Evolutionary conservation across 2,888 invertebrate species (phyloP).

Genomic region (Cerceris rybyensis): DNA sequence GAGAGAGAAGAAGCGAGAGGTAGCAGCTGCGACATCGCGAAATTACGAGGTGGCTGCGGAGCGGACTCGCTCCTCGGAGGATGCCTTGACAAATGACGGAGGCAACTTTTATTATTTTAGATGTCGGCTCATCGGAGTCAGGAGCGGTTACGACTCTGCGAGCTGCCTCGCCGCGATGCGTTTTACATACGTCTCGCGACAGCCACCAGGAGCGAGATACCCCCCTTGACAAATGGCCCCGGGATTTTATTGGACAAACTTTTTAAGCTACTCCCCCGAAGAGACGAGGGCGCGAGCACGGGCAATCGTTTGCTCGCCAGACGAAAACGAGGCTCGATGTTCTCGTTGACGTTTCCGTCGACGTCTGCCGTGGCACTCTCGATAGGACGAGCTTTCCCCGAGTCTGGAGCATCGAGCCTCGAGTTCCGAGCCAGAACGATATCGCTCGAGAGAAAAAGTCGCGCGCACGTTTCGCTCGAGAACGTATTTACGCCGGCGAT

Average conservation of each 20-base stretch:
- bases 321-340: conserved; percentile 73
- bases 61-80: conserved; percentile 63
- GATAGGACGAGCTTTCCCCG: no score
- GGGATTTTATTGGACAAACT: conserved; percentile 78
- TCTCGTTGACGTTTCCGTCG: no score
- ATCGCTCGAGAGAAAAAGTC: conserved; percentile 57
- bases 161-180: conserved; percentile 69
- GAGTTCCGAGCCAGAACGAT: conserved; percentile 73
- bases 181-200: conserved; percentile 79
- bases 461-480: conserved; percentile 65
- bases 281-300: conserved; percentile 55
- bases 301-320: conserved; percentile 14
- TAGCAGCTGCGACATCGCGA: conserved; percentile 75
- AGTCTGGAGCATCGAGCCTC: not conserved
- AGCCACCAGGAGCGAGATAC: conserved; percentile 53
- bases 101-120: conserved; percentile 82
- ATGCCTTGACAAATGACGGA: conserved; percentile 81
- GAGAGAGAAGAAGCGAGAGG: conserved; percentile 31
- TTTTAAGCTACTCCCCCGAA: conserved; percentile 73
- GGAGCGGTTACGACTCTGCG: conserved; percentile 63
- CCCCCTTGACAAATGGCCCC: conserved; percentile 79
- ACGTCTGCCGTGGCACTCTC: no score
- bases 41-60: conserved; percentile 73
- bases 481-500: conserved; percentile 78
- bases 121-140: conserved; percentile 76